phyloP scores from a whole-genome alignment of 2,113 vertebrate genomes.

The Corydoras maculifer region DNA sequence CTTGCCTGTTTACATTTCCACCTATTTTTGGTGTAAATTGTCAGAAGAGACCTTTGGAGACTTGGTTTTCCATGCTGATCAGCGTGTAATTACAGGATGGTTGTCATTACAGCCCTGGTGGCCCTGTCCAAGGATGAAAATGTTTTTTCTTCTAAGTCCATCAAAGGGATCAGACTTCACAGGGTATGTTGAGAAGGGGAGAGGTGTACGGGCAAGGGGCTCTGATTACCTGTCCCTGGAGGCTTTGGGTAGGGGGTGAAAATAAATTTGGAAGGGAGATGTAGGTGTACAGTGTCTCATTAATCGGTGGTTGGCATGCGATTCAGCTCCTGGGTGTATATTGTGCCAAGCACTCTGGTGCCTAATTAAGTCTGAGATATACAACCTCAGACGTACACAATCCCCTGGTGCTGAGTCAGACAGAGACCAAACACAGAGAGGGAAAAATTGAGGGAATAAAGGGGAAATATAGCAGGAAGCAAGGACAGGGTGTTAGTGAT shows the following conservation, averaged over 20 bases:
- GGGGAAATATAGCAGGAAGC: neutral
- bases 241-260: constrained; percentile 13
- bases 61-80: constrained; percentile 6
- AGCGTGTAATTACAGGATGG: constrained; percentile 27
- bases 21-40: constrained; percentile 17
- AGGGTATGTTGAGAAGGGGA: constrained; percentile 8
- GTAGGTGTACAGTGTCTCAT: constrained; percentile 63
- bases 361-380: constrained; percentile 69
- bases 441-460: constrained; percentile 14
- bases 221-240: constrained; percentile 30
- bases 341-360: constrained; percentile 60
- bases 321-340: constrained; percentile 52
- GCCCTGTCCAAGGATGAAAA: constrained; percentile 5
- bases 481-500: too few relatives aligned
- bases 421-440: constrained; percentile 1
- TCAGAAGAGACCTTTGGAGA: constrained; percentile 3
- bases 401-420: constrained; percentile 53
- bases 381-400: constrained; percentile 54
- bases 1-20: constrained; percentile 24
- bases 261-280: constrained; percentile 33
- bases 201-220: neutral
- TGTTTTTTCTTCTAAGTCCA: constrained; percentile 6
- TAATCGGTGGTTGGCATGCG: constrained; percentile 59
- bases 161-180: constrained; percentile 29
- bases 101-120: constrained; percentile 22